phyloP scores from a whole-genome alignment of 2,888 invertebrate genomes.

The Hyalella azteca region DNA sequence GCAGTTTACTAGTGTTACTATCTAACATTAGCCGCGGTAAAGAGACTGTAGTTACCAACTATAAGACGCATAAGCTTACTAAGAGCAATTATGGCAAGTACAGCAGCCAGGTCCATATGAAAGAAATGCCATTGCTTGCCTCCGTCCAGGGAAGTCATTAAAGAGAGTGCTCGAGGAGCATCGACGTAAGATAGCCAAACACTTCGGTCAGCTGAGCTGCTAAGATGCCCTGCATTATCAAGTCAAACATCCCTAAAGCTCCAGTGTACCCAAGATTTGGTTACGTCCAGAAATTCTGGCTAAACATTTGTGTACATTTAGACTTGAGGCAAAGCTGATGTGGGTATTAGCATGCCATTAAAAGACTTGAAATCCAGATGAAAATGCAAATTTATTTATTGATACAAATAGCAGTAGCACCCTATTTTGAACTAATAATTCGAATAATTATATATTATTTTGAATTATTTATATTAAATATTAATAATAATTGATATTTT shows the following conservation, averaged over 20 bases:
- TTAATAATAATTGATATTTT: no score
- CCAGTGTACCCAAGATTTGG: neutral
- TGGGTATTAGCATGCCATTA: no score
- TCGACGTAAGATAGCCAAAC: slow-evolving; percentile 1
- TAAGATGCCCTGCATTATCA: slow-evolving; percentile 3
- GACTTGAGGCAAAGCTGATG: no score
- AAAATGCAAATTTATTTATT: no score
- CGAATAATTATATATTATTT: no score
- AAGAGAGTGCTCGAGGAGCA: neutral
- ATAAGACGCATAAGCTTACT: neutral
- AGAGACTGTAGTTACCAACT: neutral
- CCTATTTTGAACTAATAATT: no score
- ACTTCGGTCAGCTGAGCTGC: slow-evolving; percentile 14
- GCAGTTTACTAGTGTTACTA: no score
- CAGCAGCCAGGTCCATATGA: slow-evolving; percentile 10
- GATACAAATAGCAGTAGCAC: no score
- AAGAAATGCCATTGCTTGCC: neutral
- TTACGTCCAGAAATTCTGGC: neutral
- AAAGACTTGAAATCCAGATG: no score
- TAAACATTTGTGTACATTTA: neutral
- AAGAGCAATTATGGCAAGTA: slow-evolving; percentile 1
- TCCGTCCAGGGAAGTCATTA: neutral
- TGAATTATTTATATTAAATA: no score
- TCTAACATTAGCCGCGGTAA: no score
- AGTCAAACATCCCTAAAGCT: neutral